Percentiles rank a stretch among this genome's conserved stretches.
phyloP scores from a whole-genome alignment of 35 echinoderm and acorn worm species.

The Nesometra sesokonis region DNA sequence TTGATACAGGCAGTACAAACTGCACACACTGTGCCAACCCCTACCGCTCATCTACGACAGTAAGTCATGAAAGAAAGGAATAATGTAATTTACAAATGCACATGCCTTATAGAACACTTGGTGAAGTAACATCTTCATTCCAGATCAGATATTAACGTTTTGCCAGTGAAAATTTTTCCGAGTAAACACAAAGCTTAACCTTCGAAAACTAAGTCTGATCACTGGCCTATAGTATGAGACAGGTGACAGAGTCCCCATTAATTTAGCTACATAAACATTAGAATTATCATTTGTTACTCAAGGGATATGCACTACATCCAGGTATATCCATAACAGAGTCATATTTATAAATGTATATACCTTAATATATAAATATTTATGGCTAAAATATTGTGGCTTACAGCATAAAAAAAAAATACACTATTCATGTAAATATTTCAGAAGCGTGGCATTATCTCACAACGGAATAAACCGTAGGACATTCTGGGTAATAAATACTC shows the following conservation, averaged over 20 bases:
- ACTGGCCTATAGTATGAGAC: neutral
- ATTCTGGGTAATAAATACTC: neutral
- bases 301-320: neutral
- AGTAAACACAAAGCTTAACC: neutral
- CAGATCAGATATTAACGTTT: neutral
- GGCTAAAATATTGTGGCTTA: neutral
- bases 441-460: neutral
- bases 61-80: neutral
- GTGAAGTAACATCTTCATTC: neutral
- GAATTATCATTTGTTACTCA: neutral
- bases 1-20: no score
- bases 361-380: neutral
- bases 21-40: neutral
- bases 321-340: neutral
- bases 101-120: neutral
- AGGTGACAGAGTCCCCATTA: neutral
- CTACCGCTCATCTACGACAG: no score
- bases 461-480: neutral
- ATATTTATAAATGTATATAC: constrained; percentile 1
- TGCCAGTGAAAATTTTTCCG: neutral
- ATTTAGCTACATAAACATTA: neutral
- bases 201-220: neutral
- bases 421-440: neutral
- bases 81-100: neutral
- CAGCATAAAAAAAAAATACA: neutral